Base-by-base conservation (phyloP, 2,888 invertebrate genomes). In the Patella pellucida region DNA sequence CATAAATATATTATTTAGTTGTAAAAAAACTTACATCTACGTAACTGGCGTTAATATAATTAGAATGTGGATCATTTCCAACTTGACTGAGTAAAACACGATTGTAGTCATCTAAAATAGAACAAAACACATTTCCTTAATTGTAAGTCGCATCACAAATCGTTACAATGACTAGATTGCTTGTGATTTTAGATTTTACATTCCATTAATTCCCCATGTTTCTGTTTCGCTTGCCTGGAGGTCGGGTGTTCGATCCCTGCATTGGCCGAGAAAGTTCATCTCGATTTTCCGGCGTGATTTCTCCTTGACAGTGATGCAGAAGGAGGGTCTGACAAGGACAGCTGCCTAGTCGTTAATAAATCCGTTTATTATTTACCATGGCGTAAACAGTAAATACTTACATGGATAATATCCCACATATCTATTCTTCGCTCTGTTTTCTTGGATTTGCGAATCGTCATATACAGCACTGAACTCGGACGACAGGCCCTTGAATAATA, bases 381-480 rank as follows among this genome's bases (percentile, higher is more conserved):
- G n/a, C n/a, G n/a, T n/a, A n/a, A n/a, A n/a, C n/a, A n/a, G n/a
- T 41, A 41, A 41, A 41, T 41, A 41, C 73, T 68, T 5, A 73
- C 73, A 73, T n/a, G 73, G 73, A 52, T 73, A 73, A 68, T 73
- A 73, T n/a, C 73, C 73, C n/a, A 16, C 31, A 68, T 23, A 73
- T 68, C 68, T 68, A 52, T 73, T 73, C 68, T 68, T 73, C 4
- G 68, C 14, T 41, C 52, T 68, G 52, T 73, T 73, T 54, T 73
- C 51, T 52, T 51, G 12, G 12, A 27, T 50, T 52, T 73, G 68
- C 3, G 73, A 73, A 16, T 23, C 73, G 11, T 68, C 73, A 52
- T 73, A 73, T 16, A 52, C 51, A 51, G 52, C 16, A 31, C 52
- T 68, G 68, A 73, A 73, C 19, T 52, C 73, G 19, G 68, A 68